phyloP scores from a whole-genome alignment of 2,797 vertebrate species.

The Tokudaia tokunoshimensis region DNA sequence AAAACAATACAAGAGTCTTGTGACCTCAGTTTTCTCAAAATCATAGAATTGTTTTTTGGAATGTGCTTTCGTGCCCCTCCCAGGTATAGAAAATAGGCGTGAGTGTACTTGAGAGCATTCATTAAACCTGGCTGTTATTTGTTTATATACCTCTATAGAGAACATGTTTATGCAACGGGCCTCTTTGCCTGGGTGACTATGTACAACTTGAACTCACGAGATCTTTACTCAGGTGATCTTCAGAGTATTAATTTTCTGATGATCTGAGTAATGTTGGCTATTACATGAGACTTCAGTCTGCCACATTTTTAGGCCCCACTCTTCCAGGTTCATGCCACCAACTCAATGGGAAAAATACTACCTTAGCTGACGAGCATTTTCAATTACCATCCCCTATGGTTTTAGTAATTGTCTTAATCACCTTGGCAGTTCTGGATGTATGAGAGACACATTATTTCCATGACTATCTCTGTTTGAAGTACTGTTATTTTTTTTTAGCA shows the following conservation, averaged over 20 bases:
- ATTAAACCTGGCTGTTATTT: not conserved
- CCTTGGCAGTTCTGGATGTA: not conserved
- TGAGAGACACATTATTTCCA: not conserved
- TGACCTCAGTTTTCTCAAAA: not conserved
- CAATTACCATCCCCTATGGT: not conserved
- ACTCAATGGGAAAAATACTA: not conserved
- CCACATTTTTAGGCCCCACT: too few relatives aligned
- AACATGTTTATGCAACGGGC: not conserved
- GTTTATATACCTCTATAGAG: not conserved
- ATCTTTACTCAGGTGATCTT: not conserved
- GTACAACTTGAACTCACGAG: not conserved
- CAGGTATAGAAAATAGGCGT: not conserved
- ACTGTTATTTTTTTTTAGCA: not conserved
- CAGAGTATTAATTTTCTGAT: too few relatives aligned
- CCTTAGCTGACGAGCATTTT: not conserved
- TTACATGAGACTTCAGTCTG: not conserved
- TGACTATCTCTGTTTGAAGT: not conserved
- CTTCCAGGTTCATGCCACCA: not conserved
- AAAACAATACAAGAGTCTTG: not conserved
- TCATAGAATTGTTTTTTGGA: not conserved
- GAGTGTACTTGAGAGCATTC: not conserved
- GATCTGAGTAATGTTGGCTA: not conserved
- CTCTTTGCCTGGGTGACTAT: not conserved
- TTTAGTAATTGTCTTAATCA: not conserved
- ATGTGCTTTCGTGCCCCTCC: not conserved